Conservation (phyloP, 2,797 vertebrate species). For the Sphaeramia orbicularis region DNA sequence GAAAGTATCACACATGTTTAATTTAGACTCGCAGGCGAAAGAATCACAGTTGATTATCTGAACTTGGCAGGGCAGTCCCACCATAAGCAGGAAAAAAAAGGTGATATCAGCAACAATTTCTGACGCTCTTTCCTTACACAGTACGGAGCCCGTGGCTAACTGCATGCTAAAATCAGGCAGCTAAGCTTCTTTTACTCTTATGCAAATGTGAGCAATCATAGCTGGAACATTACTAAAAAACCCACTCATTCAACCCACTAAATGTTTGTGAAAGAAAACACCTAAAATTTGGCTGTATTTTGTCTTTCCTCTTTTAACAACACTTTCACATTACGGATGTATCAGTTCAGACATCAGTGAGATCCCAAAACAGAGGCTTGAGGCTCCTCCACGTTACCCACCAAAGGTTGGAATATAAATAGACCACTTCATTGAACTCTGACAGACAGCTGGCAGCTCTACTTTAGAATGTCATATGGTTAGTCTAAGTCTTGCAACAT, state of each 20-base stretch:
- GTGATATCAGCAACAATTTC: conserved; percentile 27
- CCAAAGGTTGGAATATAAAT: conserved; percentile 39
- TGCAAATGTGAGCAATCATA: conserved; percentile 39
- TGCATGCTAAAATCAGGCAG: conserved; percentile 32
- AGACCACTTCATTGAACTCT: conserved; percentile 37
- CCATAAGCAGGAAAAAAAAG: conserved; percentile 4
- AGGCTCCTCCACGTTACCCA: conserved; percentile 37
- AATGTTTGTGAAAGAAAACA: conserved; percentile 10
- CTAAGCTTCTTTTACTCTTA: conserved; percentile 16
- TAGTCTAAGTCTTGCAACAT: conserved; percentile 41
- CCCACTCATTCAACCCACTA: conserved; percentile 4
- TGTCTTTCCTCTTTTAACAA: background rate
- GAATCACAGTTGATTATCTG: conserved; percentile 18
- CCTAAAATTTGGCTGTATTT: background rate
- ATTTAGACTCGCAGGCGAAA: conserved; percentile 26
- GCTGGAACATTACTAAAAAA: conserved; percentile 27
- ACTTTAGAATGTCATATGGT: conserved; percentile 41
- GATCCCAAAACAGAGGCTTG: conserved; percentile 10
- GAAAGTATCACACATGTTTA: conserved; percentile 15
- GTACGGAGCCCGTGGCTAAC: conserved; percentile 7
- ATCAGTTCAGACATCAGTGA: conserved; percentile 9
- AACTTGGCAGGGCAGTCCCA: background rate
- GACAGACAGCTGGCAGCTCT: conserved; percentile 52
- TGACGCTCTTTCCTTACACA: conserved; percentile 13
- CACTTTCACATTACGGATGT: conserved; percentile 3